phyloP scores from a whole-genome alignment of 2,113 vertebrate genomes.

The Charina bottae region DNA sequence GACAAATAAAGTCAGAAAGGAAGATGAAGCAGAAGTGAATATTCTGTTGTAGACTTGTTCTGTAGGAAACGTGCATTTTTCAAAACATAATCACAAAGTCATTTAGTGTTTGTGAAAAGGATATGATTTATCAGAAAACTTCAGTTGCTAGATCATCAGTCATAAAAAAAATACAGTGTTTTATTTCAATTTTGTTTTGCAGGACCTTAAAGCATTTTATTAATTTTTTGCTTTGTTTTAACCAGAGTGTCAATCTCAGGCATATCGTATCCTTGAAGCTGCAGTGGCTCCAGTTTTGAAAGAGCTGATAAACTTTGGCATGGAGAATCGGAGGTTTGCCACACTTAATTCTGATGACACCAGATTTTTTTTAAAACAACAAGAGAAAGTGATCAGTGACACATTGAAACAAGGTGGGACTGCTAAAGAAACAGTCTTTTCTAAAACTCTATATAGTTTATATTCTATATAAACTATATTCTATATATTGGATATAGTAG shows the following conservation, averaged over 20 bases:
- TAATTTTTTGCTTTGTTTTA: conserved; percentile 43
- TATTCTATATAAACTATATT: neutral
- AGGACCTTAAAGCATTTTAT: neutral
- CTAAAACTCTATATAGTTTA: accelerated
- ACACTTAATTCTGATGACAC: conserved; percentile 75
- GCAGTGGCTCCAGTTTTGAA: conserved; percentile 69
- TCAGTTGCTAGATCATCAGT: neutral
- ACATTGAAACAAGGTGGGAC: conserved; percentile 68
- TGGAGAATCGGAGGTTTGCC: conserved; percentile 72
- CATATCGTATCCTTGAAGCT: conserved; percentile 73
- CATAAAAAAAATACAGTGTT: neutral
- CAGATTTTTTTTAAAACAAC: conserved; percentile 79
- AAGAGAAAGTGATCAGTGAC: conserved; percentile 76
- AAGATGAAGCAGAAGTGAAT: neutral
- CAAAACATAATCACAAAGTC: neutral
- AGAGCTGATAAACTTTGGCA: conserved; percentile 59
- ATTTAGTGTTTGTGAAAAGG: neutral
- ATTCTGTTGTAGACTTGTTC: neutral
- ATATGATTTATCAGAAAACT: neutral
- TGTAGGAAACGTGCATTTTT: neutral
- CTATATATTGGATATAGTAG: neutral
- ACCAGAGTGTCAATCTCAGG: conserved; percentile 76
- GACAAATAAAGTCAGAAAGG: neutral
- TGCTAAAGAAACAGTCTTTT: conserved; percentile 7
- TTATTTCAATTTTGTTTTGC: neutral